A percentile compares a stretch with the other conserved stretches of the same genome.
Evolutionary conservation across 2,113 vertebrate species (phyloP).

Genomic region (Bothrops jararaca): DNA sequence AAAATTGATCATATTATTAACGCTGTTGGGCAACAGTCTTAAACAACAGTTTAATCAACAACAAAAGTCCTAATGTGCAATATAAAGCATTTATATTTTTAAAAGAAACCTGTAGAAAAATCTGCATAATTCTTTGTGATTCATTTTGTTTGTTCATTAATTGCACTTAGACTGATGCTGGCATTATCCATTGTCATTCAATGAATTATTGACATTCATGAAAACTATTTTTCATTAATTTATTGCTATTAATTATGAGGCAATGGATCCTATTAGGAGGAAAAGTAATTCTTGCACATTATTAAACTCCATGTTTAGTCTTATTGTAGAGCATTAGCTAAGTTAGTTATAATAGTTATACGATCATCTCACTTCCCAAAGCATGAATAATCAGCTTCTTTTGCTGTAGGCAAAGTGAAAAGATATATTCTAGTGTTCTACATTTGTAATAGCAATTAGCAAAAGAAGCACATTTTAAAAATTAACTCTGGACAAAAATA

Average conservation of each 20-base stretch:
- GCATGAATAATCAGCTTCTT: slow-evolving; percentile 48
- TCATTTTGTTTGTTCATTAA: slow-evolving; percentile 29
- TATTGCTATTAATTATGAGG: slow-evolving; percentile 45
- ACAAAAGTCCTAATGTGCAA: slow-evolving; percentile 20
- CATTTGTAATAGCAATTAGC: slow-evolving; percentile 24
- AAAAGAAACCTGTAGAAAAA: slow-evolving; percentile 28
- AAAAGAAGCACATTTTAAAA: background rate
- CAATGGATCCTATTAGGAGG: slow-evolving; percentile 30
- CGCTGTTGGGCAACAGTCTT: slow-evolving; percentile 31
- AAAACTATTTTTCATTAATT: slow-evolving; percentile 42
- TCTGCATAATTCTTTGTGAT: background rate
- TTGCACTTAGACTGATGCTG: slow-evolving; percentile 31
- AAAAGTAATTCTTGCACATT: slow-evolving; percentile 11
- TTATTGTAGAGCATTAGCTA: slow-evolving; percentile 11
- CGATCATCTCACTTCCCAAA: slow-evolving; percentile 51
- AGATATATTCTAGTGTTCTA: slow-evolving; percentile 22
- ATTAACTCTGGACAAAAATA: background rate
- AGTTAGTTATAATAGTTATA: slow-evolving; percentile 52
- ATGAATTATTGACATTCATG: slow-evolving; percentile 54
- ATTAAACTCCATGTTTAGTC: slow-evolving; percentile 42
- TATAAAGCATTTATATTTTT: slow-evolving; percentile 1
- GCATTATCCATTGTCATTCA: slow-evolving; percentile 3
- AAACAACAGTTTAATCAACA: slow-evolving; percentile 50
- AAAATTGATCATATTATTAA: slow-evolving; percentile 69
- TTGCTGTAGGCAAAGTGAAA: slow-evolving; percentile 28